Conservation (phyloP, 2,888 invertebrate genomes). For the Noctua comes region DNA sequence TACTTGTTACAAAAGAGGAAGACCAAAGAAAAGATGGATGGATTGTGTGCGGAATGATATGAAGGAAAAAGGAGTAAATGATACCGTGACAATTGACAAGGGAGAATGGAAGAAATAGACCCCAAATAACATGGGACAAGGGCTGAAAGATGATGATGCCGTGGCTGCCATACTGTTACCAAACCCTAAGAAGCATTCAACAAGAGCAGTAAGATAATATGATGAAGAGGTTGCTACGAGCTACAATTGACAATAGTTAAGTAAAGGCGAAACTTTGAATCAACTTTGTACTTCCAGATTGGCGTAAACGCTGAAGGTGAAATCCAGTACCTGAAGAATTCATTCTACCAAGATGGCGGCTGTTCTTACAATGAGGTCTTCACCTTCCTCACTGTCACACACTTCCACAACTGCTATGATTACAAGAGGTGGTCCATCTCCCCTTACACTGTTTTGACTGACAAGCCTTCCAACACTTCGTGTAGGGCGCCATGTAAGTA, state of each 20-base stretch:
- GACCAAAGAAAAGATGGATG: no score
- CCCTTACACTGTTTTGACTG: constrained; percentile 88
- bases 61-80: no score
- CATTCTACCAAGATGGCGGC: constrained; percentile 87
- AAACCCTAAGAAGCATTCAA: neutral
- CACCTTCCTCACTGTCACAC: constrained; percentile 28
- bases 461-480: constrained; percentile 92
- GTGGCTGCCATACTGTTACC: neutral
- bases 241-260: neutral
- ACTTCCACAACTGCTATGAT: constrained; percentile 85
- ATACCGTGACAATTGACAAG: no score
- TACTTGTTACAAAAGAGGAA: neutral
- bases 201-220: neutral
- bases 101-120: no score
- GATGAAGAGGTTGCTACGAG: neutral
- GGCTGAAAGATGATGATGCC: neutral
- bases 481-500: constrained; percentile 90
- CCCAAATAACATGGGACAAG: neutral
- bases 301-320: constrained; percentile 91
- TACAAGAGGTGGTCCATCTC: constrained; percentile 89
- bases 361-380: constrained; percentile 83
- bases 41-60: no score
- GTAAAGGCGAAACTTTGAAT: neutral
- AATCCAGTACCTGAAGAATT: constrained; percentile 91
- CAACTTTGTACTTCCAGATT: constrained; percentile 28